Evolutionary conservation across 2,888 invertebrate genomes (phyloP).

Genomic region (Acronicta aceris): DNA sequence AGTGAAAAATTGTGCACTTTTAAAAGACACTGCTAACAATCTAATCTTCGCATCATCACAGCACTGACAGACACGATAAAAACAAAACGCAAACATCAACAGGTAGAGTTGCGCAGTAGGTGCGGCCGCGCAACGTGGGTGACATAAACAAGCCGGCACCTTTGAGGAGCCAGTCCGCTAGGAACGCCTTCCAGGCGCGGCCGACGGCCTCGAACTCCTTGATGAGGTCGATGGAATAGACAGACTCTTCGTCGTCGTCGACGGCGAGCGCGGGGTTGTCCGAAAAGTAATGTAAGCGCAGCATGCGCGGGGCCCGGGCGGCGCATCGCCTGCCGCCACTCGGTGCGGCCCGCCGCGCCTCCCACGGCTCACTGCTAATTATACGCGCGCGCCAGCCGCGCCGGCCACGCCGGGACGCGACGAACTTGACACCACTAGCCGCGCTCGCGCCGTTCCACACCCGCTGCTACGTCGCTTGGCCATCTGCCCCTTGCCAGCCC

Average conservation of each 20-base stretch:
- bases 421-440: conserved; percentile 74
- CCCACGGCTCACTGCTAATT: conserved; percentile 88
- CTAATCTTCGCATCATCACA: conserved; percentile 32
- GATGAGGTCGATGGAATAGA: conserved; percentile 95
- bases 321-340: conserved; percentile 82
- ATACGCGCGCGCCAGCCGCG: conserved; percentile 72
- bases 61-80: conserved; percentile 48
- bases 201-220: conserved; percentile 96
- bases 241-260: conserved; percentile 89
- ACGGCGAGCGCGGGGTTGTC: conserved; percentile 93
- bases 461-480: conserved; percentile 64
- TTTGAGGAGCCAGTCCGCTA: conserved; percentile 91
- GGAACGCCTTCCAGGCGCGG: conserved; percentile 93
- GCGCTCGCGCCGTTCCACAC: conserved; percentile 61
- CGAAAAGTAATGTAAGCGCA: conserved; percentile 95
- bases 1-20: conserved; percentile 26
- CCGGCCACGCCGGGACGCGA: conserved; percentile 62
- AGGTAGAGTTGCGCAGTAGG: conserved; percentile 44
- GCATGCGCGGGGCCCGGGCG: conserved; percentile 90
- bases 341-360: conserved; percentile 86
- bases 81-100: conserved; percentile 68
- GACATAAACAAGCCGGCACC: conserved; percentile 81
- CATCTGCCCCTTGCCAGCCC: conserved; percentile 65
- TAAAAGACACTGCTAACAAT: conserved; percentile 26
- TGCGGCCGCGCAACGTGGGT: conserved; percentile 63